Evolutionary conservation across 2,888 invertebrate genomes (phyloP).

Genomic region (Polydesmus complanatus): DNA sequence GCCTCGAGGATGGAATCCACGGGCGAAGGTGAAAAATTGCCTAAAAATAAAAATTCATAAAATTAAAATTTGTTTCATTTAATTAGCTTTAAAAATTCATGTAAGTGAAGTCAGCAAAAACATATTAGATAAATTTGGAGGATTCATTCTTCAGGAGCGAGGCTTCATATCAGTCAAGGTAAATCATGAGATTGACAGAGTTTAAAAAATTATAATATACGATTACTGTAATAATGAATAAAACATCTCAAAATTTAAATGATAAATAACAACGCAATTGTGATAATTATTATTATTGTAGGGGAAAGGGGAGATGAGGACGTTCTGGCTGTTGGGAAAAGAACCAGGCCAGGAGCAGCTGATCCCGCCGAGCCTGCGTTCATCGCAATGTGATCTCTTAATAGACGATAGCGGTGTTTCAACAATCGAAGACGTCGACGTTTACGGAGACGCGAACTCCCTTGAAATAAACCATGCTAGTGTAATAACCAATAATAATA

Average conservation of each 20-base stretch:
- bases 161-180: conserved; percentile 62
- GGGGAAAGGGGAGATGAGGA: conserved; percentile 63
- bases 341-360: background rate
- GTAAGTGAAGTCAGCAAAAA: conserved; percentile 55
- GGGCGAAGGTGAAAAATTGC: conserved; percentile 24
- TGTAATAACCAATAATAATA: background rate
- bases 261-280: too few relatives aligned
- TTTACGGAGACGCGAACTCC: background rate
- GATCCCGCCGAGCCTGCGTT: background rate
- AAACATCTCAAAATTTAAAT: background rate
- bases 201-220: background rate
- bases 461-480: background rate
- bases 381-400: background rate
- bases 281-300: conserved; percentile 26
- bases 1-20: conserved; percentile 19
- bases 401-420: background rate
- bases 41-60: background rate
- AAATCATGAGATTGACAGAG: conserved; percentile 8
- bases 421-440: background rate
- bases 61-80: background rate
- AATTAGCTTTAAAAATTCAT: conserved; percentile 51
- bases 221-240: background rate
- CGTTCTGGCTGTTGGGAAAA: conserved; percentile 52
- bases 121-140: conserved; percentile 52
- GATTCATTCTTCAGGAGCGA: conserved; percentile 56